Percentiles rank a stretch among this genome's conserved stretches.
These are phyloP conservation scores for Enteromius trimaculatus DNA, from an alignment of 2,797 vertebrate species.

Conservation along the genomic window DNA sequence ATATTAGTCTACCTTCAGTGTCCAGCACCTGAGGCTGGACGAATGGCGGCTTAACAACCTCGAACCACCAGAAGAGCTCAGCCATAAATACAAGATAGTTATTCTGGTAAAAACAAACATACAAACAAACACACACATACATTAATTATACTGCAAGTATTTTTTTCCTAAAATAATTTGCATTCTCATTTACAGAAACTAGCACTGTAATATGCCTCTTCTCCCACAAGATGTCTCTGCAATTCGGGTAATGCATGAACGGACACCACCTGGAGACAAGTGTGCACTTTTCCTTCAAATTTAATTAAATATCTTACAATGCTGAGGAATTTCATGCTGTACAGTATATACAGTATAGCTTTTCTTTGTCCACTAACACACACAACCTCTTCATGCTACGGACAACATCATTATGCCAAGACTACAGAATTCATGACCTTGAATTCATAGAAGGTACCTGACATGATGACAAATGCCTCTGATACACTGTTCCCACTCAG, in stretches of 20 bases:
- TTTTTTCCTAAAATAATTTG: not conserved
- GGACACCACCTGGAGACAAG: not conserved
- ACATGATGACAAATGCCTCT: constrained; percentile 48
- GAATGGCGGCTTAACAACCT: constrained; percentile 94
- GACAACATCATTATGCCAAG: not conserved
- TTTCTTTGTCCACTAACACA: not conserved
- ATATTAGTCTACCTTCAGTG: constrained; percentile 63
- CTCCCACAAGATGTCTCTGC: constrained; percentile 74
- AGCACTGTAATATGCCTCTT: constrained; percentile 51
- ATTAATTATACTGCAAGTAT: not conserved
- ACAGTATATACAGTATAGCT: not conserved
- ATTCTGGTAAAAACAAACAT: constrained; percentile 77
- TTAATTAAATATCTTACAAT: not conserved
- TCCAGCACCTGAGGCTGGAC: constrained; percentile 87
- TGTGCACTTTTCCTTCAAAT: not conserved
- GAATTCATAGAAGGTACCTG: constrained; percentile 12
- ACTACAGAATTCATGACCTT: constrained; percentile 25
- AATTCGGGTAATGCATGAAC: constrained; percentile 13
- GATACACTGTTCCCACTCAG: constrained; percentile 31
- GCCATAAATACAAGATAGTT: constrained; percentile 99
- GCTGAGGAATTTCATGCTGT: not conserved
- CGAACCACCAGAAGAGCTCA: constrained; percentile 97
- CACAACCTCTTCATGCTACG: not conserved
- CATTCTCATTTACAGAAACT: not conserved
- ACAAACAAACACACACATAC: constrained; percentile 8